phyloP scores from a whole-genome alignment of 2,888 invertebrate genomes.

The Thymelicus lineola region DNA sequence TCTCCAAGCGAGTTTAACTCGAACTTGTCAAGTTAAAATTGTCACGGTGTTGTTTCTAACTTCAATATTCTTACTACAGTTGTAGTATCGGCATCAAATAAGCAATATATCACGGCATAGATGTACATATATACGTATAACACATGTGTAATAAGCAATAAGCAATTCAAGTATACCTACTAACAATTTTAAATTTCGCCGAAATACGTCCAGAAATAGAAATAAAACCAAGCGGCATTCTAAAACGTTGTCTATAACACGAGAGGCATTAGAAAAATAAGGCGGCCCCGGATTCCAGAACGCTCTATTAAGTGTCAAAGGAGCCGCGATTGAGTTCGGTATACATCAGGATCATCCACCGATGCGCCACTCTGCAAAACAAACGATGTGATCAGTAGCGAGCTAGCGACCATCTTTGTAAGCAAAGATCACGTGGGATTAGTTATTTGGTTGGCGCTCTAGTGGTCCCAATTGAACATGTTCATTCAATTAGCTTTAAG shows the following conservation, averaged over 20 bases:
- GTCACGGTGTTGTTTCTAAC: no score
- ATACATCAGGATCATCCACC: slow-evolving; percentile 60
- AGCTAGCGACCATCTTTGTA: slow-evolving; percentile 54
- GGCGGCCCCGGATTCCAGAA: slow-evolving; percentile 39
- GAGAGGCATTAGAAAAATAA: slow-evolving; percentile 44
- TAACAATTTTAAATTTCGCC: slow-evolving; percentile 20
- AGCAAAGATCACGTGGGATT: slow-evolving; percentile 56
- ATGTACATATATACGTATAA: no score
- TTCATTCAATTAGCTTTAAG: slow-evolving; percentile 69
- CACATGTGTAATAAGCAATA: no score
- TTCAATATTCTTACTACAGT: no score
- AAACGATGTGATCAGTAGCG: slow-evolving; percentile 73
- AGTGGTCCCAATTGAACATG: slow-evolving; percentile 56
- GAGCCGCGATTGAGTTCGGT: slow-evolving; percentile 60
- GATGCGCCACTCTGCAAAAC: slow-evolving; percentile 73
- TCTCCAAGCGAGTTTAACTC: no score
- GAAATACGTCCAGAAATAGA: slow-evolving; percentile 23
- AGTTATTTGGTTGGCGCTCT: slow-evolving; percentile 64
- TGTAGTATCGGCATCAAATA: no score
- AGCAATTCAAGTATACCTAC: slow-evolving; percentile 12
- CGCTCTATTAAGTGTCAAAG: slow-evolving; percentile 71
- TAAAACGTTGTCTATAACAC: slow-evolving; percentile 33
- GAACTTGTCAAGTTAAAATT: no score
- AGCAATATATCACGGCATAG: not conserved
- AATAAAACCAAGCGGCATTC: slow-evolving; percentile 23